Conservation (phyloP, 30 jellyfish, hydroid and myxozoan species). For the Cassiopea andromeda region DNA sequence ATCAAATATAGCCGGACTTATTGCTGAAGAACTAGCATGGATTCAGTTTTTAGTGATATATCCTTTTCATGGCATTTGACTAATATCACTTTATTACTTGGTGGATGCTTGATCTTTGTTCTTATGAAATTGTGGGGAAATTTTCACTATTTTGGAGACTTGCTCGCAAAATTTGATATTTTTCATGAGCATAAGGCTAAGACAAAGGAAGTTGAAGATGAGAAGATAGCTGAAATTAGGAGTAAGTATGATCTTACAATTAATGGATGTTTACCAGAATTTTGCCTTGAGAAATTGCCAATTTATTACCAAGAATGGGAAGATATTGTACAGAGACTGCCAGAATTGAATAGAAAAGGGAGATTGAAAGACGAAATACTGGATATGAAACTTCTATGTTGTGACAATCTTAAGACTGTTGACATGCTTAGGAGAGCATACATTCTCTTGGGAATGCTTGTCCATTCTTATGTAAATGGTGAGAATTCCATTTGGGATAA, state of each 20-base stretch:
- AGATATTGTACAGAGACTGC: constrained; percentile 8
- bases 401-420: constrained; percentile 31
- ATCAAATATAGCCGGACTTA: no score
- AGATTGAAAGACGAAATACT: constrained; percentile 6
- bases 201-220: background rate
- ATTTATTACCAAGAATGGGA: constrained; percentile 43
- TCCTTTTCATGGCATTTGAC: no score
- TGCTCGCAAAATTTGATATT: no score
- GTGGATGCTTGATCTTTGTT: no score
- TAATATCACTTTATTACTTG: no score
- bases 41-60: no score
- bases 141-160: no score
- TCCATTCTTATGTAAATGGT: constrained; percentile 68
- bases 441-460: constrained; percentile 54
- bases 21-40: no score
- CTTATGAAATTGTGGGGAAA: no score
- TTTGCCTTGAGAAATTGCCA: constrained; percentile 34
- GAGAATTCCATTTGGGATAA: constrained; percentile 28
- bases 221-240: background rate
- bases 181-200: no score
- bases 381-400: constrained; percentile 14
- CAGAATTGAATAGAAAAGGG: constrained; percentile 36
- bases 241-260: constrained; percentile 13
- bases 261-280: constrained; percentile 40
- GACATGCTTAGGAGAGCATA: constrained; percentile 42